Evolutionary conservation across 2,888 invertebrate species (phyloP).

Genomic region (Portevinia maculata): DNA sequence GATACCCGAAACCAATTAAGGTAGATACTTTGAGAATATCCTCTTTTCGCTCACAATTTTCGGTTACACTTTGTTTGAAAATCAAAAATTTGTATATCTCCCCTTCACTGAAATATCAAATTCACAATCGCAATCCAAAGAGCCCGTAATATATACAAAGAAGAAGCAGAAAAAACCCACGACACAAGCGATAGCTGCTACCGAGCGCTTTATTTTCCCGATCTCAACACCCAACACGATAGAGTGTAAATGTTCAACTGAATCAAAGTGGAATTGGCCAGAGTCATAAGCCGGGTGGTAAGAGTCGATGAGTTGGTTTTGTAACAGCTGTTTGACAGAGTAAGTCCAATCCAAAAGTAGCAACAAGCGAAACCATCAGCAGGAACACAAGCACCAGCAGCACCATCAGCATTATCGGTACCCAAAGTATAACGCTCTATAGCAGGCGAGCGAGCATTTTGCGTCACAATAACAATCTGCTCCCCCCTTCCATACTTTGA

Average conservation of each 20-base stretch:
- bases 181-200: constrained; percentile 19
- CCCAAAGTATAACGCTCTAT: not conserved
- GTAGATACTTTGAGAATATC: constrained; percentile 34
- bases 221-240: constrained; percentile 68
- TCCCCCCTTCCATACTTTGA: constrained; percentile 21
- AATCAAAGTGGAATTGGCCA: constrained; percentile 66
- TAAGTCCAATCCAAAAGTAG: constrained; percentile 17
- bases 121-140: constrained; percentile 37
- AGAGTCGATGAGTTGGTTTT: constrained; percentile 25
- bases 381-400: not conserved
- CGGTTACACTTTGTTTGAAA: constrained; percentile 60
- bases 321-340: constrained; percentile 40
- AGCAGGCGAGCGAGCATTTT: constrained; percentile 30
- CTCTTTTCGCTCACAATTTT: constrained; percentile 23
- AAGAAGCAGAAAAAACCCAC: constrained; percentile 44
- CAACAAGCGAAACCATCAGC: constrained; percentile 9
- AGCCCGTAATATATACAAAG: constrained; percentile 44
- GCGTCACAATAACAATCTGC: constrained; percentile 56
- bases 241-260: constrained; percentile 71
- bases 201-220: constrained; percentile 31
- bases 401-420: not conserved
- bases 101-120: constrained; percentile 41
- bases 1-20: constrained; percentile 44
- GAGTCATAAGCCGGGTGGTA: constrained; percentile 63
- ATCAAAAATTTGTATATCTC: constrained; percentile 49